Conservation (phyloP, 1,140 invertebrate genomes). For the Paramacrobiotus metropolitanus region DNA sequence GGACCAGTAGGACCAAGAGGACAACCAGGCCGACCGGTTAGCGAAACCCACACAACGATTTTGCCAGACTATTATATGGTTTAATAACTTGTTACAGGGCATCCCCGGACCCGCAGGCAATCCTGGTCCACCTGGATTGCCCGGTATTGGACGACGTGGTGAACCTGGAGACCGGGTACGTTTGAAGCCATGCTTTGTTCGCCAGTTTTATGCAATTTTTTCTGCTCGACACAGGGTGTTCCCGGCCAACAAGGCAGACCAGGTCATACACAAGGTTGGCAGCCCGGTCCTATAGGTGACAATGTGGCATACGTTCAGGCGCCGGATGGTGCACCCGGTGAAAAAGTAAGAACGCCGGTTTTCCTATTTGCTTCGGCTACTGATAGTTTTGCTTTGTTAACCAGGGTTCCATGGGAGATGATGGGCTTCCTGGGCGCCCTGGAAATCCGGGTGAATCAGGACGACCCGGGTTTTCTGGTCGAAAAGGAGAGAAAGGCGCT, state of each 20-base stretch:
- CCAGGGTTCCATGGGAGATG: not conserved
- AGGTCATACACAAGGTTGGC: too few species aligned
- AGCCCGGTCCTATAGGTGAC: not conserved
- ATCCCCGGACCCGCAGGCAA: not conserved
- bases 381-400: not conserved
- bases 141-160: not conserved
- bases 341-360: not conserved
- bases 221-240: too few species aligned
- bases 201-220: too few species aligned
- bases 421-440: conserved; percentile 9
- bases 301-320: too few species aligned
- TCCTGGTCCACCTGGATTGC: not conserved
- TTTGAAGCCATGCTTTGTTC: too few species aligned
- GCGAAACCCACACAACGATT: not conserved
- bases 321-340: too few species aligned
- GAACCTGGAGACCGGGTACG: not conserved
- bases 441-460: conserved; percentile 8
- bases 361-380: not conserved
- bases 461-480: not conserved
- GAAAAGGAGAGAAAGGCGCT: conserved; percentile 4
- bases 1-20: not conserved
- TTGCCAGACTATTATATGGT: too few species aligned
- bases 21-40: not conserved
- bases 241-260: too few species aligned
- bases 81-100: too few species aligned